These are phyloP conservation scores for Linepithema humile DNA, from an alignment of 1,140 invertebrate genomes.

Conservation along the genomic window DNA sequence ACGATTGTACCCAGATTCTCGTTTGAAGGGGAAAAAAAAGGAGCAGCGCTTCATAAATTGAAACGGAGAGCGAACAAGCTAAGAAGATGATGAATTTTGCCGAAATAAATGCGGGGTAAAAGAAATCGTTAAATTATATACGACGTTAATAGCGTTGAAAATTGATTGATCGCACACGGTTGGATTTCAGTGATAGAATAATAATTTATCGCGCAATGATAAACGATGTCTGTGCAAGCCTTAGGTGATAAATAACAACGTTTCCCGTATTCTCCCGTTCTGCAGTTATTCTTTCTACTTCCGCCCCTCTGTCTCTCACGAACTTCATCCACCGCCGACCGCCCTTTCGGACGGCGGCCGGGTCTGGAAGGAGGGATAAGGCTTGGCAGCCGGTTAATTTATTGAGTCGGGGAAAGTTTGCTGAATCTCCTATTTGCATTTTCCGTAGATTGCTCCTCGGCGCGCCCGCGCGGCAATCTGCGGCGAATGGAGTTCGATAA, in stretches of 20 bases:
- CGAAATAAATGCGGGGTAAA: not conserved
- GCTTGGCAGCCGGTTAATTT: conserved; percentile 66
- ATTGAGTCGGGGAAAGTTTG: conserved; percentile 60
- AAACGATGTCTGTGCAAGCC: conserved; percentile 39
- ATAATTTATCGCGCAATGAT: conserved; percentile 40
- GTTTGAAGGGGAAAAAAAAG: not conserved
- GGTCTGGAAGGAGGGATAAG: conserved; percentile 42
- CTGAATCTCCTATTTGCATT: conserved; percentile 43
- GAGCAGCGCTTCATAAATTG: not conserved
- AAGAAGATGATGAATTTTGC: not conserved
- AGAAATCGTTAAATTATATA: not conserved
- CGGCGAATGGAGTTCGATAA: conserved; percentile 48
- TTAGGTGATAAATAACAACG: conserved; percentile 36
- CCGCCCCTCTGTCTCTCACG: conserved; percentile 53
- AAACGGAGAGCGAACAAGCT: not conserved
- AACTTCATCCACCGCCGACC: conserved; percentile 39
- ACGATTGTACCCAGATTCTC: not conserved
- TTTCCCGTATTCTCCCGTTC: conserved; percentile 40
- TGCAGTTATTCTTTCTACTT: conserved; percentile 43
- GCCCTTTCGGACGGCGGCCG: not conserved
- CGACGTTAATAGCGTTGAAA: not conserved
- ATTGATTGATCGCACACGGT: not conserved
- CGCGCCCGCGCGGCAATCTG: conserved; percentile 30
- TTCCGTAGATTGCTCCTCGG: conserved; percentile 46
- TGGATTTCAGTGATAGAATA: conserved; percentile 12